A percentile compares a stretch with the other conserved stretches of the same genome.
phyloP scores from a whole-genome alignment of 2,113 vertebrate genomes.

The Nyctereutes procyonoides region DNA sequence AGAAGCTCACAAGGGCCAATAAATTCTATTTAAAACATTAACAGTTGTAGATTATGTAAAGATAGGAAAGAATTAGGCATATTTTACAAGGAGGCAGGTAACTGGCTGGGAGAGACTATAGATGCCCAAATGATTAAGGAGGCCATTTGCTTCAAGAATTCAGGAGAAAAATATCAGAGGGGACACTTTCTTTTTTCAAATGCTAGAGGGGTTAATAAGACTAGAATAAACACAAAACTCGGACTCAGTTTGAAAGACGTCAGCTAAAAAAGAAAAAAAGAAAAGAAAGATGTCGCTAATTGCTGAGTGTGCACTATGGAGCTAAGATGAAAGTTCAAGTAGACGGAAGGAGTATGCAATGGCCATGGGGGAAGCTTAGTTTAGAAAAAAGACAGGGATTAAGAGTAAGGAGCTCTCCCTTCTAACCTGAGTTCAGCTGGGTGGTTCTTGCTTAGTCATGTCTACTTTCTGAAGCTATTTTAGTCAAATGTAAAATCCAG shows the following conservation, averaged over 20 bases:
- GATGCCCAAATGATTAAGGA: background rate
- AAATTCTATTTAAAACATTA: conserved; percentile 26
- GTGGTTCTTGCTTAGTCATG: background rate
- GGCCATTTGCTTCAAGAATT: background rate
- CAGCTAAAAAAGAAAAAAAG: background rate
- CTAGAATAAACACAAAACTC: background rate
- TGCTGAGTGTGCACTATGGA: background rate
- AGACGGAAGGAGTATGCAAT: background rate
- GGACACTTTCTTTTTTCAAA: background rate
- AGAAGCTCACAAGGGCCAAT: background rate
- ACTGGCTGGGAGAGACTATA: background rate
- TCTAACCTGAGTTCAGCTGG: background rate
- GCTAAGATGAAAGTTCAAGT: background rate
- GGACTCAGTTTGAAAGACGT: background rate
- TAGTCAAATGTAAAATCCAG: background rate
- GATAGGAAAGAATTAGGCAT: background rate
- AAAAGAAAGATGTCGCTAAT: background rate
- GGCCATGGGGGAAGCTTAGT: background rate
- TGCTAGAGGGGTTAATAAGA: background rate
- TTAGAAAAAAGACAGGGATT: background rate
- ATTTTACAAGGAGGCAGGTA: background rate
- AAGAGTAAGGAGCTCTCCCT: background rate
- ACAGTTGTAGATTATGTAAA: background rate
- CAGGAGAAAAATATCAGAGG: background rate
- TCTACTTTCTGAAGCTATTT: background rate